Evolutionary conservation across 2,888 invertebrate species (phyloP), one percentile per base, ranked within the genome.

Genomic region (Poecilus cupreus): DNA sequence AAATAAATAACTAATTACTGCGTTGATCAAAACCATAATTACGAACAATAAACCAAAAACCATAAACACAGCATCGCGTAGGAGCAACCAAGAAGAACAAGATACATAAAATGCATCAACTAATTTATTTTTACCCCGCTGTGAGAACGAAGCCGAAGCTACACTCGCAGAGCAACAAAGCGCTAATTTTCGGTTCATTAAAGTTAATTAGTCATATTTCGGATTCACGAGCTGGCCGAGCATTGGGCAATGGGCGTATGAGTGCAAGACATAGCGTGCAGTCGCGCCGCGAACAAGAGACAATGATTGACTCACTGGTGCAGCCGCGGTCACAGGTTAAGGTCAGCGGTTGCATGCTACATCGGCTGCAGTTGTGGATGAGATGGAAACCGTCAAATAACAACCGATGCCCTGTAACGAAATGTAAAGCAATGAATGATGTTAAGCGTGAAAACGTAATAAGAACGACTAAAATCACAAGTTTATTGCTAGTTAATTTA

Each of bases 111-210:
- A 46, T 46, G 3, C 13, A n/a, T 46, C 46, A 49, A 74, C 70
- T 72, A 72, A 72, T 72, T 72, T 72, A 72, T 43, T 72, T 72
- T 43, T 46, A 43, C 49, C 77, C 77, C 60, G 77, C 77, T 77
- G 77, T 22, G 77, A 26, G 54, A 76, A 76, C 46, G 3, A 13
- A 70, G 22, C 10, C 18, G 26, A n/a, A 11, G n/a, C 51, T 18
- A 13, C 37, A 11, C 64, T 57, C 57, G 49, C 60, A 64, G 43
- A 57, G 22, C 46, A 64, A 77, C 77, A 77, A 77, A 77, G 64
- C 77, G 77, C 77, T 77, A 77, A 77, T 77, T 77, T 39, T 77
- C 43, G 77, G 26, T 77, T 77, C 77, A 77, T 77, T 77, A 77
- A 64, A 60, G 77, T 77, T 77, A 77, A 77, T 77, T 77, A 77